A percentile compares a stretch with the other conserved stretches of the same genome.
phyloP scores from a whole-genome alignment of 2,113 vertebrate species.

The Phainopepla nitens region DNA sequence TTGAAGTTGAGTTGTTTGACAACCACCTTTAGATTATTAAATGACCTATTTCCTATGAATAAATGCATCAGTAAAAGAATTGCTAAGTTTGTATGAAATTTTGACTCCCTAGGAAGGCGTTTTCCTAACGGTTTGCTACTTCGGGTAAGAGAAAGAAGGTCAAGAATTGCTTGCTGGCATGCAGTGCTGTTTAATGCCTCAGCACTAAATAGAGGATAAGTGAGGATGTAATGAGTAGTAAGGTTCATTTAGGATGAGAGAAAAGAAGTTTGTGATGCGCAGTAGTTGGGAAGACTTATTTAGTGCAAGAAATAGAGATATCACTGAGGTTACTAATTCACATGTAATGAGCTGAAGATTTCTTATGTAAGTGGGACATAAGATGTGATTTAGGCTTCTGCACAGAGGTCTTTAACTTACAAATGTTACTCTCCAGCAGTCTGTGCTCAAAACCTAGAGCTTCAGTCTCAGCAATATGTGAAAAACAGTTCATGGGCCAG shows the following conservation, averaged over 20 bases:
- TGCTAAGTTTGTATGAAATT: not conserved
- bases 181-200: not conserved
- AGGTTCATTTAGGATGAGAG: not conserved
- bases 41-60: not conserved
- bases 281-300: not conserved
- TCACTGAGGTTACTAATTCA: not conserved
- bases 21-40: constrained; percentile 1
- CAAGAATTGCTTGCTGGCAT: not conserved
- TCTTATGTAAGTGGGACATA: not conserved
- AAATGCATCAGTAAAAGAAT: constrained; percentile 3
- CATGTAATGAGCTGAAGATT: not conserved
- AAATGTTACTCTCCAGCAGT: not conserved
- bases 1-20: not conserved
- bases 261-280: not conserved
- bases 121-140: not conserved
- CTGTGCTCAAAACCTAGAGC: not conserved
- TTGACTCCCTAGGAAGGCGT: not conserved
- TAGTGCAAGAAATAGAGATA: not conserved
- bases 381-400: not conserved
- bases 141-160: not conserved
- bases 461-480: not conserved
- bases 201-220: not conserved
- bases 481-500: not conserved
- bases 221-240: not conserved
- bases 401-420: not conserved